Evolutionary conservation across 1,140 invertebrate species (phyloP), one percentile per base, ranked within the genome.

Genomic region (Zaprionus nigranus): DNA sequence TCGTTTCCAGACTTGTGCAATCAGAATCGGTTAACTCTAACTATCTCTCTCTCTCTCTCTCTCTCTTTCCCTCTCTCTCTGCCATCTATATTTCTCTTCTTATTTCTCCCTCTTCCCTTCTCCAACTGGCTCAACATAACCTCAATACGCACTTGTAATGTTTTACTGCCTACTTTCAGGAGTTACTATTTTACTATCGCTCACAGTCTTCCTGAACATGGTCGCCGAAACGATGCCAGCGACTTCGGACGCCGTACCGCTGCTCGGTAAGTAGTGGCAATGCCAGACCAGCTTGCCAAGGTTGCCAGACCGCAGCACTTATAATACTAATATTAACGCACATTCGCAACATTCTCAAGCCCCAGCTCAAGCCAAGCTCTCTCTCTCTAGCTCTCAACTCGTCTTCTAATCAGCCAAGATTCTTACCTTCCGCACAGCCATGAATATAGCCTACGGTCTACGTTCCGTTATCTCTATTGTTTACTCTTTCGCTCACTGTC

Each of bases 151-250:
- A 61, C n/a, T 22, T 43, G 49, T 66, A 67, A 74, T 70, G 38
- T 49, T 72, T 9, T 76, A 66, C 62, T 77, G 65, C 68, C 43
- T 71, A 73, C 60, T 93, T 93, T 66, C 95, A 99, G 98, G 98
- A 94, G 98, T 99, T 90, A 99, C 98, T 92, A 99, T 99, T 94
- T 95, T 99, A 90, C 97, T 99, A 93, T 99, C 98, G 93, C 95
- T 99, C 94, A 99, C 98, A 93, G 98, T 99, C 93, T 99, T 99
- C 95, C 95, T 98, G 86, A 98, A 98, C 94, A 96, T 98, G 94
- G 97, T 98, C 83, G 97, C 97, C 20, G 96, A 97, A 94, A 96
- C 96, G 80, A 96, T 97, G 94, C 97, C 97, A 79, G 96, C 96
- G 68, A 96, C 96, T 64, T 97, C 96, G 79, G 96, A 97, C 93